Percentiles rank a stretch among this genome's conserved stretches.
Conservation (phyloP, 2,797 vertebrate species). For the Oophaga sylvatica region DNA sequence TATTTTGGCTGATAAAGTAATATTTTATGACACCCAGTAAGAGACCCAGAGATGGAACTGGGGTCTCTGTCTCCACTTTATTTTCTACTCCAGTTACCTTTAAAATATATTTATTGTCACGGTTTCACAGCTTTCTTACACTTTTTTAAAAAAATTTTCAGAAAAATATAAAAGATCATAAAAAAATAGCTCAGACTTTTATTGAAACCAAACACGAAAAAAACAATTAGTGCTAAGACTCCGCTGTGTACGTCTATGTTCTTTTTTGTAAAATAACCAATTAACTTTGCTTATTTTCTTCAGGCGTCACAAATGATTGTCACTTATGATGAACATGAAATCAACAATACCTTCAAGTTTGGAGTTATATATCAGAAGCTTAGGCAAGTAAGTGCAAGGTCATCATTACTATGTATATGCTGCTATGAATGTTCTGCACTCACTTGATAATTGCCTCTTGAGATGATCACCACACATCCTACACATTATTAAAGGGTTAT, state of each 20-base stretch:
- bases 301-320: constrained; percentile 96
- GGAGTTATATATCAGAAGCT: constrained; percentile 96
- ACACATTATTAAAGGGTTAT: background rate
- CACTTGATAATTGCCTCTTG: background rate
- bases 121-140: too few species aligned
- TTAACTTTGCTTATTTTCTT: background rate
- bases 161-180: too few species aligned
- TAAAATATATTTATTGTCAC: too few species aligned
- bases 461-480: background rate
- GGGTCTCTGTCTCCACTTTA: too few species aligned
- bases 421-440: background rate
- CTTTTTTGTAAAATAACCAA: background rate
- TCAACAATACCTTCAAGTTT: constrained; percentile 98
- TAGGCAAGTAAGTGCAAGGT: constrained; percentile 83
- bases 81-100: too few species aligned
- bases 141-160: too few species aligned
- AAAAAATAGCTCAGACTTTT: too few species aligned
- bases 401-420: background rate
- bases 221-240: background rate
- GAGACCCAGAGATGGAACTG: too few species aligned
- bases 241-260: background rate
- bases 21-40: too few species aligned
- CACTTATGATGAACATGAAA: constrained; percentile 92
- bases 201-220: too few species aligned
- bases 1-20: too few species aligned